A percentile compares a stretch with the other conserved stretches of the same genome.
phyloP scores from a whole-genome alignment of 1,140 invertebrate genomes.

The Papilio aristodemus region DNA sequence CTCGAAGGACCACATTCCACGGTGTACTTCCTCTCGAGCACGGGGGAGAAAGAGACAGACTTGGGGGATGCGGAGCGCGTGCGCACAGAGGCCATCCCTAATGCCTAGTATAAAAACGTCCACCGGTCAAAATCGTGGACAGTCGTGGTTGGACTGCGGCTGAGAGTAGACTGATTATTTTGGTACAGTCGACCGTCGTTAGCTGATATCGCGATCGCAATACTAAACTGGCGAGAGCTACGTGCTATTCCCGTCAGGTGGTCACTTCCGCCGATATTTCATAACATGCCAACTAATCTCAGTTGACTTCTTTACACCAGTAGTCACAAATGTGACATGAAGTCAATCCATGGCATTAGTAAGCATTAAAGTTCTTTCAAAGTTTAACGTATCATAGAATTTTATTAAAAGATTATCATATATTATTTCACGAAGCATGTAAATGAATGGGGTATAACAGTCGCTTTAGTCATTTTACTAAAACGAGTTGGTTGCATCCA shows the following conservation, averaged over 20 bases:
- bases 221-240: conserved; percentile 63
- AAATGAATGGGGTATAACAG: too few relatives aligned
- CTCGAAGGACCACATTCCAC: conserved; percentile 57
- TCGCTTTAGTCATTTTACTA: too few relatives aligned
- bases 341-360: too few relatives aligned
- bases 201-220: conserved; percentile 73
- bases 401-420: too few relatives aligned
- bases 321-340: background rate
- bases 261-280: conserved; percentile 72
- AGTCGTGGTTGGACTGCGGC: conserved; percentile 72
- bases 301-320: conserved; percentile 60
- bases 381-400: too few relatives aligned
- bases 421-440: too few relatives aligned
- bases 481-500: too few relatives aligned
- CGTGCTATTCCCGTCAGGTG: conserved; percentile 78
- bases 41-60: conserved; percentile 78
- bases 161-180: conserved; percentile 73
- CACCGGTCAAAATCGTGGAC: conserved; percentile 49
- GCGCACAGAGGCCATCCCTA: conserved; percentile 78
- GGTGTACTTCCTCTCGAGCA: conserved; percentile 76
- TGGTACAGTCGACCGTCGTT: conserved; percentile 62
- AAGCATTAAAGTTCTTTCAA: too few relatives aligned
- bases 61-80: conserved; percentile 80
- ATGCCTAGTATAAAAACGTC: conserved; percentile 65
- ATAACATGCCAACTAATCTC: conserved; percentile 62